Evolutionary conservation across 2,797 vertebrate species (phyloP).

Genomic region (Argyrosomus regius): DNA sequence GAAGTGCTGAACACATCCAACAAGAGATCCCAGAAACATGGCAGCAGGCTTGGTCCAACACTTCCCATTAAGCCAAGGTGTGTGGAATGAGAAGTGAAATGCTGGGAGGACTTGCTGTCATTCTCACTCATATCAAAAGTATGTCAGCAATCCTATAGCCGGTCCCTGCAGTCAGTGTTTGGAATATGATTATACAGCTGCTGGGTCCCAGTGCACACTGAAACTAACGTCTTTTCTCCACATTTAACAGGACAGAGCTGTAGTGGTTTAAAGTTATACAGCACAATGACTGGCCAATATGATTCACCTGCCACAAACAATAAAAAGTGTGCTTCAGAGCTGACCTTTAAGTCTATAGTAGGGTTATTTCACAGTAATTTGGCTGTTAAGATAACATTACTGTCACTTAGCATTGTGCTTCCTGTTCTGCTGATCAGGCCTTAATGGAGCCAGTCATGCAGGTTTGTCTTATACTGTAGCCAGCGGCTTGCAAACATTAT

Average conservation of each 20-base stretch:
- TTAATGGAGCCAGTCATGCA: conserved; percentile 15
- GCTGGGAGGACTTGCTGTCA: conserved; percentile 72
- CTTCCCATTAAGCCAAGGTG: conserved; percentile 70
- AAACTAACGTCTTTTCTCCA: conserved; percentile 18
- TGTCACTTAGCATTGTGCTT: conserved; percentile 33
- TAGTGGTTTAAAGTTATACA: conserved; percentile 17
- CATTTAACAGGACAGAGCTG: conserved; percentile 20
- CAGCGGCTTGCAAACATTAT: conserved; percentile 14
- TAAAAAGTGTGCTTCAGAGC: conserved; percentile 35
- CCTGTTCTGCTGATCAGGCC: conserved; percentile 34
- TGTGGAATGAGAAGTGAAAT: conserved; percentile 67
- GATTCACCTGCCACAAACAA: conserved; percentile 38
- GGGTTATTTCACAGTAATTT: conserved; percentile 43
- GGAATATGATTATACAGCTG: conserved; percentile 49
- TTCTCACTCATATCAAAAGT: conserved; percentile 69
- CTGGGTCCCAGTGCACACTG: conserved; percentile 29
- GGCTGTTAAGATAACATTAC: conserved; percentile 51
- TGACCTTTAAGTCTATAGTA: conserved; percentile 38
- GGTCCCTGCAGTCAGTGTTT: conserved; percentile 48
- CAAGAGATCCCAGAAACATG: conserved; percentile 46
- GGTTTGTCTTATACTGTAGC: conserved; percentile 25
- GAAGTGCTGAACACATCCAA: conserved; percentile 43
- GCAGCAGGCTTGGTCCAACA: conserved; percentile 63
- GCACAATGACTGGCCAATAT: conserved; percentile 14
- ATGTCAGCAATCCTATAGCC: conserved; percentile 65